Conservation (phyloP, 2,888 invertebrate species). For the Thysanoteuthis rhombus region DNA sequence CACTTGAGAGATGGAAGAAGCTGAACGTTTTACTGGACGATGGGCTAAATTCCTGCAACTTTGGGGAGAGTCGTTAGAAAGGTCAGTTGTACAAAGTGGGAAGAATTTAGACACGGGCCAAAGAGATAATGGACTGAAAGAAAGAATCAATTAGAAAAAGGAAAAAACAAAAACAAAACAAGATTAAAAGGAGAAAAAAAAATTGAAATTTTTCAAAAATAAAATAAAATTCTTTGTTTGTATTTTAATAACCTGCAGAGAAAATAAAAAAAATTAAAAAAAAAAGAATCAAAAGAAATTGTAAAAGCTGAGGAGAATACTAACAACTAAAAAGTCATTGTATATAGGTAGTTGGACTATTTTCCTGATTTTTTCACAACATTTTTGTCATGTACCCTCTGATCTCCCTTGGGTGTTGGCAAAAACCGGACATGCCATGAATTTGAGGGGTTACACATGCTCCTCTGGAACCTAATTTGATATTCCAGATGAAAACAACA, state of each 20-base stretch:
- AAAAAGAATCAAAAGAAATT: neutral
- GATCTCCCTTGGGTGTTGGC: too few species aligned
- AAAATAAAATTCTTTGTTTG: too few species aligned
- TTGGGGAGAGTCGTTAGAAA: constrained; percentile 16
- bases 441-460: too few species aligned
- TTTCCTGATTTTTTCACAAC: too few species aligned
- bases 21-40: constrained; percentile 19
- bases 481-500: too few species aligned
- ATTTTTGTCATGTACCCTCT: too few species aligned
- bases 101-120: constrained; percentile 29
- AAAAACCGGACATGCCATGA: too few species aligned
- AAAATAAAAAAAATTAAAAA: neutral
- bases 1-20: constrained; percentile 23
- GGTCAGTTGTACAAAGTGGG: constrained; percentile 23
- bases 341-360: too few species aligned
- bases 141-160: neutral
- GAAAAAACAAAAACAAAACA: neutral
- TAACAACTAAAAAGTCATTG: too few species aligned
- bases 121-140: constrained; percentile 19
- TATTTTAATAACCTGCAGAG: neutral
- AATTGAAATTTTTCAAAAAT: neutral
- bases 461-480: too few species aligned
- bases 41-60: neutral
- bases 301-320: too few species aligned
- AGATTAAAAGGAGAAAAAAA: too few species aligned